Conservation (phyloP, 2,113 vertebrate genomes). For the Peromyscus leucopus region DNA sequence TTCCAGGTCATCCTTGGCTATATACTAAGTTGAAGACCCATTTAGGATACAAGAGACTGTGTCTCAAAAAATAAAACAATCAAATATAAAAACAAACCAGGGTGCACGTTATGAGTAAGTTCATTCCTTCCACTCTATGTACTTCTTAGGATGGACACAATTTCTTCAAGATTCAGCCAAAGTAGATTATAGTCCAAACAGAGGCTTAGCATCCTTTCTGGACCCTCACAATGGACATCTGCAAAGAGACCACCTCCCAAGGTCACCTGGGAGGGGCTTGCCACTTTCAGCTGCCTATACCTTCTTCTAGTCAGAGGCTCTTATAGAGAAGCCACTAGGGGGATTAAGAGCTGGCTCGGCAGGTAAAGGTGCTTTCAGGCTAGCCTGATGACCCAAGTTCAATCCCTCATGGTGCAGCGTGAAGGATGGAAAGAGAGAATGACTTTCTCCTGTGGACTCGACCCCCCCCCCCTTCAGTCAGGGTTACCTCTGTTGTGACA, state of each 20-base stretch:
- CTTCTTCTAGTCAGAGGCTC: neutral
- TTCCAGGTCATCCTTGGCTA: neutral
- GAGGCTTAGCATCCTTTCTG: neutral
- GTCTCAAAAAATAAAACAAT: neutral
- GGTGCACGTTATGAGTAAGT: conserved; percentile 30
- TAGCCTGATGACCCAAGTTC: neutral
- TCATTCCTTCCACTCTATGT: neutral
- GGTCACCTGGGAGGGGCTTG: neutral
- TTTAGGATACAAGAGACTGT: no score
- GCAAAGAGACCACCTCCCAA: neutral
- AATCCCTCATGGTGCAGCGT: neutral
- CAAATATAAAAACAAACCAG: neutral
- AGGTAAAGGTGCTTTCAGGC: neutral
- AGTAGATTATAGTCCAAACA: neutral
- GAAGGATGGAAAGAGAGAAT: neutral
- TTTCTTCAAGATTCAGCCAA: conserved; percentile 16
- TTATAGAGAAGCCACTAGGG: conserved; percentile 17
- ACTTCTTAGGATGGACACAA: conserved; percentile 21
- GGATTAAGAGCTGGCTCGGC: neutral
- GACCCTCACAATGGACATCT: neutral
- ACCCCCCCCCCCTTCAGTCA: neutral
- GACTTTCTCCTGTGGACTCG: conserved; percentile 60
- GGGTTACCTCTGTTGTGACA: neutral
- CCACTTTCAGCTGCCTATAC: neutral
- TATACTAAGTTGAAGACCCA: neutral